Percentiles rank a stretch among this genome's conserved stretches.
Evolutionary conservation across 2,113 vertebrate genomes (phyloP).

Genomic region (Amazona vittata): DNA sequence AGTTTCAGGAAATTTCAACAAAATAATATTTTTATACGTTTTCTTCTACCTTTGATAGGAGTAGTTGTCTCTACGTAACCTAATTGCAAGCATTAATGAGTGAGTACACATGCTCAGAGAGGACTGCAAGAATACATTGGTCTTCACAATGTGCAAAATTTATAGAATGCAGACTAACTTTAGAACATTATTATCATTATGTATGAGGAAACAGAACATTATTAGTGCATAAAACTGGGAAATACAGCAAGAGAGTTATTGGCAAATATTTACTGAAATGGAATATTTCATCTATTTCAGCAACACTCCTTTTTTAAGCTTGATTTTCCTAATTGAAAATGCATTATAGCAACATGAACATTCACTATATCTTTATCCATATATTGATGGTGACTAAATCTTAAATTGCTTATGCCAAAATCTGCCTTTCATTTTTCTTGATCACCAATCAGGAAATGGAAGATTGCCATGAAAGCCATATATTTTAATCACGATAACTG

Average conservation of each 20-base stretch:
- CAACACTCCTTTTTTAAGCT: not conserved
- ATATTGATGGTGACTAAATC: not conserved
- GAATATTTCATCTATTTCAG: not conserved
- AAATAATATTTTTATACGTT: not conserved
- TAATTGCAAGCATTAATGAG: not conserved
- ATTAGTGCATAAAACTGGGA: not conserved
- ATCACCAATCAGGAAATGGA: not conserved
- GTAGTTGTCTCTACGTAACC: not conserved
- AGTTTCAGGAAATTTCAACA: not conserved
- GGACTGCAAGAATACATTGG: not conserved
- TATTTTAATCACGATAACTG: not conserved
- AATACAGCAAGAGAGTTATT: not conserved
- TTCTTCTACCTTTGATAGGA: not conserved
- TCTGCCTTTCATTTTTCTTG: not conserved
- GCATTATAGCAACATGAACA: not conserved
- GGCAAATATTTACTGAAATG: not conserved
- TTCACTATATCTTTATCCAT: not conserved
- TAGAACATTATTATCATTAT: not conserved
- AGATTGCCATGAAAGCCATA: not conserved
- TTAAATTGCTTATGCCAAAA: not conserved
- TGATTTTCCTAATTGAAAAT: not conserved
- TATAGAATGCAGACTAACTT: not conserved
- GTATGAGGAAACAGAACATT: not conserved
- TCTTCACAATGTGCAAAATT: not conserved
- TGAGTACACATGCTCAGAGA: not conserved